phyloP scores from a whole-genome alignment of 2,113 vertebrate genomes.

The Prunella himalayana region DNA sequence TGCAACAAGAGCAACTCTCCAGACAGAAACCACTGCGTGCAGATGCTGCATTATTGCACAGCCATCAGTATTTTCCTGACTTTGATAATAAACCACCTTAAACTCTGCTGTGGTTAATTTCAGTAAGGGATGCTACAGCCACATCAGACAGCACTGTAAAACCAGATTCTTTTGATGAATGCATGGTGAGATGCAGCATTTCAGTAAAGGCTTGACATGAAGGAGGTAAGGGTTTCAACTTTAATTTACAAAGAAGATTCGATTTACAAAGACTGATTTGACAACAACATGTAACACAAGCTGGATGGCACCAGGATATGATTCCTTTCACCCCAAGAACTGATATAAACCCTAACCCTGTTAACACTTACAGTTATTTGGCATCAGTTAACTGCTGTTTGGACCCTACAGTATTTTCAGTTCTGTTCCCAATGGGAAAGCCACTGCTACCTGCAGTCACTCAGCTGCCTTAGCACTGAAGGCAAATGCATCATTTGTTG shows the following conservation, averaged over 20 bases:
- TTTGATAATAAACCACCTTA: neutral
- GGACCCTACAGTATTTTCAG: neutral
- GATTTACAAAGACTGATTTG: too few relatives aligned
- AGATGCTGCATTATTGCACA: neutral
- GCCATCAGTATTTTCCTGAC: neutral
- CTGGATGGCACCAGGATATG: neutral
- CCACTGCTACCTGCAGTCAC: neutral
- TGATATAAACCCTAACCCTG: neutral
- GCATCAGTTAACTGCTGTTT: neutral
- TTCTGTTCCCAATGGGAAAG: neutral
- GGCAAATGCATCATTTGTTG: neutral
- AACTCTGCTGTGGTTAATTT: neutral
- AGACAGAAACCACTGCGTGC: neutral
- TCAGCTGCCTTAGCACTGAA: neutral
- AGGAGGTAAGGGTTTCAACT: neutral
- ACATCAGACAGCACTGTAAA: neutral
- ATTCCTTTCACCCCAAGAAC: neutral
- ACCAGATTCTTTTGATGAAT: neutral
- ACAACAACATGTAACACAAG: neutral
- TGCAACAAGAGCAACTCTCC: neutral
- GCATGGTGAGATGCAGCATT: fast-evolving
- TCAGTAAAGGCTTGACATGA: neutral
- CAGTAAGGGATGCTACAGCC: neutral
- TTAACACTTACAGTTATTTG: neutral
- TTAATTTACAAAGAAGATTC: neutral